Base-by-base conservation (phyloP, 2,113 vertebrate species). In the Amblyornis subalaris region DNA sequence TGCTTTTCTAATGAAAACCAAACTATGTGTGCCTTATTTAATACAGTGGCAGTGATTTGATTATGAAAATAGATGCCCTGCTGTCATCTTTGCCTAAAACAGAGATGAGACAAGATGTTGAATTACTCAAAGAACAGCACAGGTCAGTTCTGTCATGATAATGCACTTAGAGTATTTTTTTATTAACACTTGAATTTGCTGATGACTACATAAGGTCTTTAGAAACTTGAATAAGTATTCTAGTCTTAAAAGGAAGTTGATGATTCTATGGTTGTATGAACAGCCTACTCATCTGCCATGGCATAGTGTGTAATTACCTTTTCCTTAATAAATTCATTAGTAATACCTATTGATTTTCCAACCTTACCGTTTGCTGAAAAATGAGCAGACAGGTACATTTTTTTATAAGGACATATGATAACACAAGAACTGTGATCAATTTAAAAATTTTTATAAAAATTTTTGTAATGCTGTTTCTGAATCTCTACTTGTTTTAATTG, bases 41-140 rank as follows among this genome's bases (percentile, higher is more conserved):
- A 45, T 91, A 21, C 71, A 99, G 99, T 50, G 97, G 98, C 84
- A 99, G 98, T 91, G 98, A 99, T 96, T 96, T 99, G 74, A 91
- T 99, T 82, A 99, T 99, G 99, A 99, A 99, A 97, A 97, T 99
- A 54, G 99, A 99, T 89, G 98, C 98, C 17, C 98, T 99, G 11
- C 89, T 99, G 47, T 98, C 98, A 2, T 98, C 99, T 57, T 98
- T 98, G 90, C 98, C 98, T 78, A 98, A 98, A 94, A 98, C 82
- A 82, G 98, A 98, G 47, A 61, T 95, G 88, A 98, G 98, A 66
- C 98, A 97, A 93, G 97, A 99, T 40, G 65, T 98, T 89, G 94
- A 94, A 45, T 98, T 99, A 88, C 78, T 97, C 73, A 98, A 98
- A 97, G 98, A 99, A 69, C 97, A 96, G 76, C 97, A 98, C 96